A percentile compares a stretch with the other conserved stretches of the same genome.
These are phyloP conservation scores for Colletes latitarsis DNA, from an alignment of 1,140 invertebrate genomes.

Conservation along the genomic window DNA sequence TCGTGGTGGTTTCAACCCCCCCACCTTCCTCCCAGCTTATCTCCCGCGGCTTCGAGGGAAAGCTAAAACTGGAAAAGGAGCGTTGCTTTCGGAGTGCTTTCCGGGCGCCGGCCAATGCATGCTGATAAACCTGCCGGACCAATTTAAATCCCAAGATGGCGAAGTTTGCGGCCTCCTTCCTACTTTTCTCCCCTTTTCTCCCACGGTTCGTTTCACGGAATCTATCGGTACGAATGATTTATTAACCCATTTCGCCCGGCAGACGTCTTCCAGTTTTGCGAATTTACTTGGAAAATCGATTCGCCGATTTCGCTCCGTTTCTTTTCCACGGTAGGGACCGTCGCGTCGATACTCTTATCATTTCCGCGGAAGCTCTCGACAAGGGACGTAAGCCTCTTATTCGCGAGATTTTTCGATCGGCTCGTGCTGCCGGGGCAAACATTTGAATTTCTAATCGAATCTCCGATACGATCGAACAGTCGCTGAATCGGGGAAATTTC, in stretches of 20 bases:
- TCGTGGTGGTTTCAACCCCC: constrained; percentile 17
- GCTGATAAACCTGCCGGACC: constrained; percentile 65
- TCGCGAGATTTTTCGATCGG: not conserved
- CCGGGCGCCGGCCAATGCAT: constrained; percentile 66
- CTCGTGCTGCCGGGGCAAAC: not conserved
- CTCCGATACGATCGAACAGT: not conserved
- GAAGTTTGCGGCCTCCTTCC: not conserved
- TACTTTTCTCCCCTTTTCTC: not conserved
- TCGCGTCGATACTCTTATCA: not conserved
- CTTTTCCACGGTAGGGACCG: not conserved
- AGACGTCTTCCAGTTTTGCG: constrained; percentile 53
- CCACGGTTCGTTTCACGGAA: constrained; percentile 5
- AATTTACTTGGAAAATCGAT: constrained; percentile 45
- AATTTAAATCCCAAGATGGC: constrained; percentile 65
- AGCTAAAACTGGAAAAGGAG: constrained; percentile 39
- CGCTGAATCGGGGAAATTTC: not conserved
- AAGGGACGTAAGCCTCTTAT: not conserved
- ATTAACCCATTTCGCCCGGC: constrained; percentile 59
- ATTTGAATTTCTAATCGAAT: constrained; percentile 12
- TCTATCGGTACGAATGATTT: constrained; percentile 57
- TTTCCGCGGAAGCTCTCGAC: not conserved
- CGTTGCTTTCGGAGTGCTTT: constrained; percentile 37
- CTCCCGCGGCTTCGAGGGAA: constrained; percentile 27
- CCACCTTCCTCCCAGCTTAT: constrained; percentile 31
- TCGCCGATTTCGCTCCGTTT: not conserved